Evolutionary conservation across 2,888 invertebrate genomes (phyloP), one percentile per base, ranked within the genome.

Genomic region (Zhuqinia jingwanae): DNA sequence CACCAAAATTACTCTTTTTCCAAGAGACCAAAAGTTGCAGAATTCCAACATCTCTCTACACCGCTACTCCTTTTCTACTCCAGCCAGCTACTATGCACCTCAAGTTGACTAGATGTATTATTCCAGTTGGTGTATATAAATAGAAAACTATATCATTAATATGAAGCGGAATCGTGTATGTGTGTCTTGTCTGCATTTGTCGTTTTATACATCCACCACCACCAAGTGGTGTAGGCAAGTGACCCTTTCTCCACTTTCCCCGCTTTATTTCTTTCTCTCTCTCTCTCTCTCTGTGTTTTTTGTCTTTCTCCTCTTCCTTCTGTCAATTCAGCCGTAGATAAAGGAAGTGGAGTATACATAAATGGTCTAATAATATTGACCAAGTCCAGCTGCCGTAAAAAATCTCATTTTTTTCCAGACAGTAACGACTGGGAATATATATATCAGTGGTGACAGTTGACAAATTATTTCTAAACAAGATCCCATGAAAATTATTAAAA

Each of bases 301-400:
- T n/a, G n/a, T n/a, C n/a, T n/a, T n/a, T 22, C 30, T 6, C 65
- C 27, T 45, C 70, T 63, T 15, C 63, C 45, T 22, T 65, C 76
- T 80, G 81, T 81, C 81, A 86, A 86, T 81, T 81, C 76, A 58
- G 65, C 17, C 58, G 58, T 68, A 85, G 73, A 79, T 80, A 80
- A 85, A 80, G 75, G 80, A 78, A 70, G 56, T 78, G 73, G 60
- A 77, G 79, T 86, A 85, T 85, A 86, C 76, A 86, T 77, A 86
- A 86, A 81, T 86, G 76, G 81, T 86, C 81, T 86, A 76, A 81
- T 81, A 86, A 81, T 86, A 86, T 86, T 81, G 86, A 76, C 81
- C 76, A 77, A 76, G 81, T 77, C 73, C 68, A 77, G 81, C 65
- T 85, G 80, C 63, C 60, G 80, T 85, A 68, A 79, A 79, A n/a